A percentile compares a stretch with the other conserved stretches of the same genome.
phyloP scores from a whole-genome alignment of 92 coral and sea anemone genomes.

The Hydrozoanthus gracilis region DNA sequence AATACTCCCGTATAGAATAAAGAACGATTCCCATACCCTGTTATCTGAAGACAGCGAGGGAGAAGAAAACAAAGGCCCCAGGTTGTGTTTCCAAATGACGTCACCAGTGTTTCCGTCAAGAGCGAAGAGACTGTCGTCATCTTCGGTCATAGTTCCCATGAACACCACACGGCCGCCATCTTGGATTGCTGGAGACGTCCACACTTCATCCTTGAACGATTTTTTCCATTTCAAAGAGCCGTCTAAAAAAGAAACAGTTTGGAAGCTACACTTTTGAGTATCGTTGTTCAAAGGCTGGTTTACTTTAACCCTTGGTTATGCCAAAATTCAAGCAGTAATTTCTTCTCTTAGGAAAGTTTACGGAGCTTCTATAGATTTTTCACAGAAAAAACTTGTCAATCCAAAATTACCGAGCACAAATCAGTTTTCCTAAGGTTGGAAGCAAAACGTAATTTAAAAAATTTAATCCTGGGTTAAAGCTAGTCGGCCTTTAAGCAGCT shows the following conservation, averaged over 20 bases:
- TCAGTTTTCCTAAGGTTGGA: too few relatives aligned
- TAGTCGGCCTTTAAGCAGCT: too few relatives aligned
- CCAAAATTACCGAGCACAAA: too few relatives aligned
- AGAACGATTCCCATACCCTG: constrained; percentile 22
- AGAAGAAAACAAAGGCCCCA: constrained; percentile 86
- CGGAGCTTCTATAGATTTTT: too few relatives aligned
- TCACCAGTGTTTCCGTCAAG: constrained; percentile 84
- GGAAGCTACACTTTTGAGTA: neutral
- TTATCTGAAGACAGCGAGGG: constrained; percentile 78
- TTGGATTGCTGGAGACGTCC: constrained; percentile 94
- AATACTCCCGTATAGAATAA: too few relatives aligned
- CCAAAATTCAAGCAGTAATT: too few relatives aligned
- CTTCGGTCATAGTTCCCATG: constrained; percentile 85
- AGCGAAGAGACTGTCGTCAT: constrained; percentile 75
- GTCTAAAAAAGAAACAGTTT: constrained; percentile 27
- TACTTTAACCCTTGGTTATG: too few relatives aligned
- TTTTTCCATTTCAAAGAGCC: constrained; percentile 87
- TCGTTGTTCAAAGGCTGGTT: neutral
- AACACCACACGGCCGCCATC: constrained; percentile 86
- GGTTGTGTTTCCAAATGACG: constrained; percentile 71
- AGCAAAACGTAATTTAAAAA: too few relatives aligned
- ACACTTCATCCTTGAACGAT: constrained; percentile 71
- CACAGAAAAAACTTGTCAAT: too few relatives aligned
- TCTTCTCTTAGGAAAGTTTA: too few relatives aligned
- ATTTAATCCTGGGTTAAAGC: too few relatives aligned